Evolutionary conservation across 2,113 vertebrate genomes (phyloP).

Genomic region (Cyprinodon tularosa): DNA sequence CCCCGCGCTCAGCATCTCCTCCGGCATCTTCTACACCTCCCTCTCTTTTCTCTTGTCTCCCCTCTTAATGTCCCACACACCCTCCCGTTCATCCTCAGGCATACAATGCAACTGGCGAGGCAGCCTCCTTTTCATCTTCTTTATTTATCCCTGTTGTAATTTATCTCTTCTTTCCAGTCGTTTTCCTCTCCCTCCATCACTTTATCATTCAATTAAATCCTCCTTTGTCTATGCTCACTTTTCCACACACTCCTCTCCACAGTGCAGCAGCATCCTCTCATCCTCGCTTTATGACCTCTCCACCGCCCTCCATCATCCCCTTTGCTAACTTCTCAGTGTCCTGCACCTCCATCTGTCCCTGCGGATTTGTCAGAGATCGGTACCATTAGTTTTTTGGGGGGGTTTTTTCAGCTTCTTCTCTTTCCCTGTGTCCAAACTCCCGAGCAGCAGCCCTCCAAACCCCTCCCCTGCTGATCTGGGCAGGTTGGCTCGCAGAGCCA

Average conservation of each 20-base stretch:
- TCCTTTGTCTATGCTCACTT: conserved; percentile 57
- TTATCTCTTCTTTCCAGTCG: conserved; percentile 48
- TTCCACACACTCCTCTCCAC: conserved; percentile 10
- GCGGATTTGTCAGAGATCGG: conserved; percentile 49
- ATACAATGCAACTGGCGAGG: conserved; percentile 54
- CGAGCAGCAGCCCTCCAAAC: conserved; percentile 3
- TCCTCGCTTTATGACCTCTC: conserved; percentile 34
- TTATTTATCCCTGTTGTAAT: conserved; percentile 70
- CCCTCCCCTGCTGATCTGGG: conserved; percentile 60
- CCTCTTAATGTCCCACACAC: conserved; percentile 58
- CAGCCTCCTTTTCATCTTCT: conserved; percentile 55
- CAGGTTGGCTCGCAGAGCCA: conserved; percentile 70
- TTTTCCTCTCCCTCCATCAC: conserved; percentile 41
- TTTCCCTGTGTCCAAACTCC: conserved; percentile 4
- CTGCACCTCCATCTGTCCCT: conserved; percentile 33
- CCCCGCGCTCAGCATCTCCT: conserved; percentile 34
- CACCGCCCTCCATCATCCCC: conserved; percentile 18
- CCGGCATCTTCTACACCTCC: conserved; percentile 27
- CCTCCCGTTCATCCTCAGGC: conserved; percentile 62
- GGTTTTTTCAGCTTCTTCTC: conserved; percentile 10
- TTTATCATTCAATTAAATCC: conserved; percentile 77
- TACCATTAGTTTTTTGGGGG: conserved; percentile 32
- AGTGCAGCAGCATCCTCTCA: conserved; percentile 15
- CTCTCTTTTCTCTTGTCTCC: conserved; percentile 48
- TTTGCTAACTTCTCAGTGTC: conserved; percentile 44